Base-by-base conservation (phyloP, 1,140 invertebrate species). In the Dendrolimus punctatus region DNA sequence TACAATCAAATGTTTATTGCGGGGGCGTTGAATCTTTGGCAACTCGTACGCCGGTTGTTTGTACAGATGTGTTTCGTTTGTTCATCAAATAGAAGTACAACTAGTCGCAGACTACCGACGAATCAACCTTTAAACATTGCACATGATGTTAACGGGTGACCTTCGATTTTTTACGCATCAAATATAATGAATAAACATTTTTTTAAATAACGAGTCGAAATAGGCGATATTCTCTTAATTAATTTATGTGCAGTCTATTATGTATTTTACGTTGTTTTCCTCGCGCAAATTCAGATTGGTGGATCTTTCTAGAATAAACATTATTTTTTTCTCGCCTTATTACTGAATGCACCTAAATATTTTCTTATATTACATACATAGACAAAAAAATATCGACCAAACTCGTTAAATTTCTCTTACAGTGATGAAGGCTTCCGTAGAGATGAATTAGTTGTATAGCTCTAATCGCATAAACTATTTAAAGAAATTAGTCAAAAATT, bases 11-110 rank as follows among this genome's bases (percentile, higher is more conserved):
- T 58, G 51, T 61, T 68, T 62, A 57, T 56, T 58, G 48, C 52
- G 49, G 48, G 56, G 57, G 47, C 57, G 60, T 64, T 62, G 65
- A 68, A 57, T 68, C 58, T 57, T 69, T 62, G 61, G 59, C 59
- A 62, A 65, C 39, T 53, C 45, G 50, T 57, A 46, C 55, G 49
- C 23, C 41, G 58, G 40, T 8, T 78, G 64, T 77, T 78, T 80
- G 66, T 52, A 71, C 72, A 80, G 72, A 75, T 79, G 68, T 64
- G 59, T 71, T 75, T 64, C 58, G 68, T 79, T 77, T 77, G 62
- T 66, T 66, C 59, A 59, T 49, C 66, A 80, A 78, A 74, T 62
- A n/a, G n/a, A n/a, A n/a, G n/a, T n/a, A 74, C 46, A 60, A 23
- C 23, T 23, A 23, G 51, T 56, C 46, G 57, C 49, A 54, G 53